Evolutionary conservation across 2,113 vertebrate species (phyloP).

Genomic region (Myiagra hebetior): DNA sequence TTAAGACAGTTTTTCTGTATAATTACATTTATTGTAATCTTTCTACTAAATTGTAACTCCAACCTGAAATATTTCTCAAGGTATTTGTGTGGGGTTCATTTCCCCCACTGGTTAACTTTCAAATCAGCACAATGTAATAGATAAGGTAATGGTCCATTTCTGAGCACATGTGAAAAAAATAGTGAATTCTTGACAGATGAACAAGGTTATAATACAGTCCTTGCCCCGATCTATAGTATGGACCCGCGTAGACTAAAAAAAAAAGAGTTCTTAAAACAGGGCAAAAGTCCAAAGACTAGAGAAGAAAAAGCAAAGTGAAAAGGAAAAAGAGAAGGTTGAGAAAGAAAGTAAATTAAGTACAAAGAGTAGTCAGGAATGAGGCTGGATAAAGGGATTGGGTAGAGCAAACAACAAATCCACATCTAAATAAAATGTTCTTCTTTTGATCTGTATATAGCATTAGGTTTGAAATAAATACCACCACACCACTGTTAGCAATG

Average conservation of each 20-base stretch:
- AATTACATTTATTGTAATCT: neutral
- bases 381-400: neutral
- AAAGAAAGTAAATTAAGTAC: neutral
- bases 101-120: rapidly evolving
- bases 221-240: neutral
- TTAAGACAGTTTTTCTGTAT: neutral
- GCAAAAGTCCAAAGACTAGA: neutral
- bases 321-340: neutral
- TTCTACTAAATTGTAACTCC: neutral
- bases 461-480: neutral
- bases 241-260: neutral
- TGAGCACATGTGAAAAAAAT: neutral
- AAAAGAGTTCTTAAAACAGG: neutral
- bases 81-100: neutral
- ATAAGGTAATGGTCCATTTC: neutral
- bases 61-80: neutral
- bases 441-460: neutral
- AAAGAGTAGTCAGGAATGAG: neutral
- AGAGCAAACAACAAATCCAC: neutral
- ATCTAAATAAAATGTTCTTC: neutral
- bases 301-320: neutral
- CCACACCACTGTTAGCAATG: no score
- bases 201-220: neutral
- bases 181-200: neutral
- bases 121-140: neutral